Evolutionary conservation across 2,888 invertebrate species (phyloP), one percentile per base, ranked within the genome.

Genomic region (Exephanes ischioxanthus): DNA sequence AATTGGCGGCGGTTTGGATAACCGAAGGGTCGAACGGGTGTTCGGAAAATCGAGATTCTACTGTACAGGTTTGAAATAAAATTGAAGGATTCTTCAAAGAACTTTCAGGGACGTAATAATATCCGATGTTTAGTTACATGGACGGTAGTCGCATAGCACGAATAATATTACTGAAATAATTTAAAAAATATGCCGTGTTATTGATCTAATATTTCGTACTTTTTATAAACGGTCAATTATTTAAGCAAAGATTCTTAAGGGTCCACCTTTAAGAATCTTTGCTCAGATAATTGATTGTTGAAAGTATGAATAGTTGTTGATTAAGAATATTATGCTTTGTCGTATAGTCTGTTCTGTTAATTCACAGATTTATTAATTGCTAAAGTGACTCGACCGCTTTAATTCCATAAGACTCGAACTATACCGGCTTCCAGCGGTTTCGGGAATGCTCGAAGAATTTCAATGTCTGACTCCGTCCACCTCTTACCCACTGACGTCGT

Each of bases 391-490:
- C 63, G 63, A 63, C 1, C 26, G 16, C 16, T 16, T 55, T 72
- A 55, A 55, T 72, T 55, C n/a, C 72, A n/a, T 55, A 19, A n/a
- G n/a, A 33, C 67, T 67, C 11, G 37, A 53, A 55, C 37, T 55
- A 37, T 72, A 72, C 19, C 5, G 72, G 53, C 33, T 37, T 33
- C 33, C 30, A 33, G 37, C n/a, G 45, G 41, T n/a, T 70, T n/a
- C 55, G 5, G 45, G 45, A 41, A 61, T 55, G 45, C 68, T 70
- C 45, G 26, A 16, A 61, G 41, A 41, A 68, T 78, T 77, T 78
- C 58, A 58, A 68, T 68, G 68, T 78, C 68, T 22, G 68, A 45
- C n/a, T 68, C n/a, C 45, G 58, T 68, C 45, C 30, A 78, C n/a
- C n/a, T 3, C 48, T 45, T 16, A 45, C 30, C 68, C 45, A 70